These are phyloP conservation scores for Drosophila nigricruria DNA, from an alignment of 2,888 invertebrate species.

Conservation along the genomic window DNA sequence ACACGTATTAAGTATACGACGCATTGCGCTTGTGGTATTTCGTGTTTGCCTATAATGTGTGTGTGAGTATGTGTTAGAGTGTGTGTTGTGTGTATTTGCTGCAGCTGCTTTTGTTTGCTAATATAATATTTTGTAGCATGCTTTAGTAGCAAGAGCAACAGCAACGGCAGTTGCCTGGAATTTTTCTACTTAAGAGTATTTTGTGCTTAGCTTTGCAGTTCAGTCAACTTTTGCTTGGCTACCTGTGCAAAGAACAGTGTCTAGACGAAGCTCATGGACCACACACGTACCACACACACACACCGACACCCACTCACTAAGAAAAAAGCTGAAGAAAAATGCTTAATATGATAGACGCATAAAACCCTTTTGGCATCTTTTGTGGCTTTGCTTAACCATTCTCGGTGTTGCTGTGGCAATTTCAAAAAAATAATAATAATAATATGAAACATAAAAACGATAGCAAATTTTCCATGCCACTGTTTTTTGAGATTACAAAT, in stretches of 20 bases:
- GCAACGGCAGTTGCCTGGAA: slow-evolving; percentile 26
- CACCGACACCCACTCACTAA: slow-evolving; percentile 17
- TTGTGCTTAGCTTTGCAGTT: slow-evolving; percentile 60
- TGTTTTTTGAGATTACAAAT: slow-evolving; percentile 68
- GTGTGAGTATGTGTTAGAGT: background rate
- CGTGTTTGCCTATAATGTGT: slow-evolving; percentile 27
- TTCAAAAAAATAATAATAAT: slow-evolving; percentile 36
- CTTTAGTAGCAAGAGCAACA: slow-evolving; percentile 29
- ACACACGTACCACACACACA: slow-evolving; percentile 11
- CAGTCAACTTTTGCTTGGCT: slow-evolving; percentile 68
- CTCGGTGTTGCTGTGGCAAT: slow-evolving; percentile 64
- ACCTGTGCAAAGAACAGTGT: slow-evolving; percentile 63
- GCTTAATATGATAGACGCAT: slow-evolving; percentile 68
- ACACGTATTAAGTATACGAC: slow-evolving; percentile 62
- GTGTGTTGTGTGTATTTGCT: slow-evolving; percentile 37
- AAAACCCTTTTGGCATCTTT: slow-evolving; percentile 57
- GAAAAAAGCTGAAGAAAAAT: slow-evolving; percentile 35
- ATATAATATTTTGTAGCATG: slow-evolving; percentile 70
- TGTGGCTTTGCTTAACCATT: slow-evolving; percentile 37
- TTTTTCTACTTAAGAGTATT: slow-evolving; percentile 45
- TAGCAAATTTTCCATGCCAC: slow-evolving; percentile 68
- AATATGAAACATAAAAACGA: slow-evolving; percentile 66
- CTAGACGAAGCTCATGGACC: slow-evolving; percentile 52
- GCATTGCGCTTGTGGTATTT: slow-evolving; percentile 66
- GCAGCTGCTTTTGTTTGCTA: slow-evolving; percentile 76